Evolutionary conservation across 2,888 invertebrate genomes (phyloP).

Genomic region (Sympetrum striolatum): DNA sequence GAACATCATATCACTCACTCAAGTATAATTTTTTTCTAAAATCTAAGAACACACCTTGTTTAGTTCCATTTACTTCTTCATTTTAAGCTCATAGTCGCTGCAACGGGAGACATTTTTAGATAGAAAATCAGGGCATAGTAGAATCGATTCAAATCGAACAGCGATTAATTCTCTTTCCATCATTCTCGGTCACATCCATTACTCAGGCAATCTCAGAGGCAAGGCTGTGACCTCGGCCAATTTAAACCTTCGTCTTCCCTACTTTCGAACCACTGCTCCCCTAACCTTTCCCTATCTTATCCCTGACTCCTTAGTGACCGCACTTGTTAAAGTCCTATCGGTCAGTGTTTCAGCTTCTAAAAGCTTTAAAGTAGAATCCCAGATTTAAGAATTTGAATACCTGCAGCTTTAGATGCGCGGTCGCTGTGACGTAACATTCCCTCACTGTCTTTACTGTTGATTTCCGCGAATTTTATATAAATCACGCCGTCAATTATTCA

Average conservation of each 20-base stretch:
- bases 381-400: no score
- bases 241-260: not conserved
- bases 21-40: no score
- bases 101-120: not conserved
- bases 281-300: not conserved
- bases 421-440: no score
- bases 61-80: no score
- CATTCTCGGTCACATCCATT: not conserved
- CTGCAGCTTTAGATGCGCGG: no score
- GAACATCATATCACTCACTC: no score
- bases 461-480: no score
- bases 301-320: not conserved
- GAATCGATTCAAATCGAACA: not conserved
- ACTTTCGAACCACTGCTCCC: not conserved
- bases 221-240: slow-evolving; percentile 37
- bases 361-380: no score
- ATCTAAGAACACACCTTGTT: no score
- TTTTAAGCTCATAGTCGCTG: not conserved
- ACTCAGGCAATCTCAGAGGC: not conserved
- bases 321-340: not conserved
- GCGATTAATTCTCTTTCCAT: not conserved
- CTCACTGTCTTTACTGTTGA: no score
- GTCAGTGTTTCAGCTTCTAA: not conserved
- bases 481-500: no score
- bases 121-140: not conserved